phyloP scores from a whole-genome alignment of 2,113 vertebrate genomes.

The Lophotis ruficrista region DNA sequence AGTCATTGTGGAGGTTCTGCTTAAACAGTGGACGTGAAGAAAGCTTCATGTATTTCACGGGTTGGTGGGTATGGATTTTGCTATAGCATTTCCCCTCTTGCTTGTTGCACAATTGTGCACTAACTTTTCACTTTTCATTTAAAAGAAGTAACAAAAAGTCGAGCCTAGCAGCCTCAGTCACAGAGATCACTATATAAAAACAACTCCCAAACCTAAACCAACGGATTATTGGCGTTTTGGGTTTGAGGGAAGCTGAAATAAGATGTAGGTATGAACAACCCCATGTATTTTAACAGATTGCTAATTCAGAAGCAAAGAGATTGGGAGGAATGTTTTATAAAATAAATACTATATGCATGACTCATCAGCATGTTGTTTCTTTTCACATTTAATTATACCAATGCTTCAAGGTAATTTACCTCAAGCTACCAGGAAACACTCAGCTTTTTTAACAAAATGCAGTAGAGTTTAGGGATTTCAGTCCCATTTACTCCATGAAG shows the following conservation, averaged over 20 bases:
- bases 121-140: conserved; percentile 7
- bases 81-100: not conserved
- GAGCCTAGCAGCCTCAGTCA: not conserved
- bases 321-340: not conserved
- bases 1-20: conserved; percentile 45
- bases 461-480: not conserved
- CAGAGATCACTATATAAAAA: not conserved
- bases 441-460: not conserved
- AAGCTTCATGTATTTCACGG: conserved; percentile 17
- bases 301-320: not conserved
- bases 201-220: not conserved
- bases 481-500: not conserved
- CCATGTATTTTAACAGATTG: not conserved
- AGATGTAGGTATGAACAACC: not conserved
- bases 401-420: not conserved
- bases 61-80: conserved; percentile 10
- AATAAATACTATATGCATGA: not conserved
- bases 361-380: not conserved
- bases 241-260: not conserved
- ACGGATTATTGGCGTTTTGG: not conserved
- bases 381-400: not conserved
- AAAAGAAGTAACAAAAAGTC: not conserved
- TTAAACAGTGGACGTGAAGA: conserved; percentile 37
- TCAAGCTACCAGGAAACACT: not conserved
- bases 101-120: not conserved